Base-by-base conservation (phyloP, 2,113 vertebrate genomes). In the Myrmophylax atrothorax region DNA sequence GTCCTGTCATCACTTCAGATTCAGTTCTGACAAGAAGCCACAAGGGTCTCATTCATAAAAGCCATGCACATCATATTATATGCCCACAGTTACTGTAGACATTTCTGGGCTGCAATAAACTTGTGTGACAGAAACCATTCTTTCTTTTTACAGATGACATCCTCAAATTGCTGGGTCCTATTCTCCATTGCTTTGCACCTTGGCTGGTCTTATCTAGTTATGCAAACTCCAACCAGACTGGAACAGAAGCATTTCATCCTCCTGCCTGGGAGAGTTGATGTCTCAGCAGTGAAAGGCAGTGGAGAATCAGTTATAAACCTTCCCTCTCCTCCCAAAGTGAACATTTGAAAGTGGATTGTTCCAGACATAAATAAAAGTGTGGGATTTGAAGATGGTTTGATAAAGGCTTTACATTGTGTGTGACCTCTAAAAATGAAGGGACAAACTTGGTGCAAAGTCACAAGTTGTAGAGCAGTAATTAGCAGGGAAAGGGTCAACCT, bases 1-100 rank as follows among this genome's bases (percentile, higher is more conserved):
- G 96, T 93, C 78, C 92, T 97, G 95, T 97, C 97, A 97, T 96
- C 95, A 96, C 92, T 97, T 96, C 95, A 97, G 90, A 94, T 97
- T 96, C 97, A 92, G 28, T 78, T 95, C 94, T 97, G 97, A 97
- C 96, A 97, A 87, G 96, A 94, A 94, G 87, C 94, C 97, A 96
- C 97, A 89, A 92, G 97, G 95, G 97, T 83, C 90, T 66, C 95
- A 95, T 97, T 96, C 79, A 84, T 96, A 96, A 96, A 94, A 94
- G 79, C 91, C 94, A 96, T 94, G 94, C 79, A 96, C 79, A 92
- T 97, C 96, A 95, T 67, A 70, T 95, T 97, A 97, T 97, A 42
- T 95, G 93, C 81, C 94, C 87, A 80, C 63, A 82, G 91, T 94
- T 95, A 50, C 93, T 82, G 85, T 83, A 94, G 97, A 90, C 87